phyloP scores from a whole-genome alignment of 1,140 invertebrate species.

The Drosophila teissieri region DNA sequence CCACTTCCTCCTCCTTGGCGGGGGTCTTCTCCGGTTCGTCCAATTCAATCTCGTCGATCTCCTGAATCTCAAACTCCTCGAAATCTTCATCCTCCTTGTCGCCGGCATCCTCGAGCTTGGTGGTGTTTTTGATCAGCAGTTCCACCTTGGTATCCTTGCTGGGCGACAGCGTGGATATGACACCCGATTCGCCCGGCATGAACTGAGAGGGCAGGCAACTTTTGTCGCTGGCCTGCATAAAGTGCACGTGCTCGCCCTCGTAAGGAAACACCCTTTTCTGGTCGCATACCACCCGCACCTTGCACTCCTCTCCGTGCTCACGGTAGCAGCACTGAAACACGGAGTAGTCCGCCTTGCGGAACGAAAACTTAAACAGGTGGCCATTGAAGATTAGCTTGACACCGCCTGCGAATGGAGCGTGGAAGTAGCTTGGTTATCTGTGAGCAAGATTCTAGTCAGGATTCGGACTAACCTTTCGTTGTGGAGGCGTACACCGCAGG shows the following conservation, averaged over 20 bases:
- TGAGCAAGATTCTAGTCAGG: not conserved
- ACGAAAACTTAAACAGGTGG: slow-evolving; percentile 78
- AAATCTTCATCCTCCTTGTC: slow-evolving; percentile 31
- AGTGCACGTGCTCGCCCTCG: slow-evolving; percentile 77
- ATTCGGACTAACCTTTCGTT: slow-evolving; percentile 67
- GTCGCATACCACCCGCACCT: slow-evolving; percentile 77
- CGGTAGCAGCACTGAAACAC: slow-evolving; percentile 83
- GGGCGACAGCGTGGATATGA: slow-evolving; percentile 17
- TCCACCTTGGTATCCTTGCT: slow-evolving; percentile 35
- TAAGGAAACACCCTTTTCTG: slow-evolving; percentile 78
- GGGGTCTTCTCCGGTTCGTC: slow-evolving; percentile 17
- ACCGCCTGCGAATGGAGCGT: slow-evolving; percentile 50
- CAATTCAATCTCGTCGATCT: slow-evolving; percentile 47
- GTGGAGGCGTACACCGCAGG: slow-evolving; percentile 77
- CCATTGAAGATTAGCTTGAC: slow-evolving; percentile 78
- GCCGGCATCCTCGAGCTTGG: slow-evolving; percentile 14
- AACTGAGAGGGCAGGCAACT: slow-evolving; percentile 76
- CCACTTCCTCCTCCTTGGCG: slow-evolving; percentile 29
- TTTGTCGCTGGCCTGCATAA: slow-evolving; percentile 78
- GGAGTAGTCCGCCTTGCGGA: slow-evolving; percentile 73
- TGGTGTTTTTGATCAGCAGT: slow-evolving; percentile 20
- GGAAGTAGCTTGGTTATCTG: not conserved
- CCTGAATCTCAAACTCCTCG: slow-evolving; percentile 50
- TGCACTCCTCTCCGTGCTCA: slow-evolving; percentile 77
- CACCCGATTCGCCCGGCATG: slow-evolving; percentile 51